These are phyloP conservation scores for Pedionomus torquatus DNA, from an alignment of 2,113 vertebrate species.

Conservation along the genomic window DNA sequence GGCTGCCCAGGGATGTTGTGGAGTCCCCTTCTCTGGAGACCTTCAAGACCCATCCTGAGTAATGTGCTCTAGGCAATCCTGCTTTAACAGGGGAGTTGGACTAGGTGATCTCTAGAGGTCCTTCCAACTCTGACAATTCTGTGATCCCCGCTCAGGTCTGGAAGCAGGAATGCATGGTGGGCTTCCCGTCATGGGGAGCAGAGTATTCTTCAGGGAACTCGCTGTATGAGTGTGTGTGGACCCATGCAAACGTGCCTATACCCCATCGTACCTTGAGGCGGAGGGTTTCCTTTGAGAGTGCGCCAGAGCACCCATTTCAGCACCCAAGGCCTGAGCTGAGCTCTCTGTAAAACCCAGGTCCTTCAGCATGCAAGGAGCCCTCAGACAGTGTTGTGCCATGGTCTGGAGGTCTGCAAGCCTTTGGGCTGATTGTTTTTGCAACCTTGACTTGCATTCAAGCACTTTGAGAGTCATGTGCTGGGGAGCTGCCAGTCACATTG, in stretches of 20 bases:
- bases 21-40: too few relatives aligned
- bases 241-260: background rate
- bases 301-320: background rate
- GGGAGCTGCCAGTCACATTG: background rate
- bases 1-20: too few relatives aligned
- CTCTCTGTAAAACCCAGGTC: background rate
- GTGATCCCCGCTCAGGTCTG: background rate
- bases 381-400: accelerated
- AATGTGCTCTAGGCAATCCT: too few relatives aligned
- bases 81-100: too few relatives aligned
- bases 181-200: background rate
- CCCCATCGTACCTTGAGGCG: too few relatives aligned
- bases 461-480: background rate
- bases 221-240: accelerated
- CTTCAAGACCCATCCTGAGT: too few relatives aligned
- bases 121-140: too few relatives aligned
- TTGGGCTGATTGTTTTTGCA: background rate
- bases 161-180: background rate
- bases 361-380: background rate
- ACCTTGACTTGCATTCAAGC: background rate
- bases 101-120: too few relatives aligned
- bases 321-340: background rate
- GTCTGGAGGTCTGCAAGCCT: background rate
- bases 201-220: background rate
- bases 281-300: background rate